Evolutionary conservation across 2,888 invertebrate genomes (phyloP).

Genomic region (Tanypteryx hageni): DNA sequence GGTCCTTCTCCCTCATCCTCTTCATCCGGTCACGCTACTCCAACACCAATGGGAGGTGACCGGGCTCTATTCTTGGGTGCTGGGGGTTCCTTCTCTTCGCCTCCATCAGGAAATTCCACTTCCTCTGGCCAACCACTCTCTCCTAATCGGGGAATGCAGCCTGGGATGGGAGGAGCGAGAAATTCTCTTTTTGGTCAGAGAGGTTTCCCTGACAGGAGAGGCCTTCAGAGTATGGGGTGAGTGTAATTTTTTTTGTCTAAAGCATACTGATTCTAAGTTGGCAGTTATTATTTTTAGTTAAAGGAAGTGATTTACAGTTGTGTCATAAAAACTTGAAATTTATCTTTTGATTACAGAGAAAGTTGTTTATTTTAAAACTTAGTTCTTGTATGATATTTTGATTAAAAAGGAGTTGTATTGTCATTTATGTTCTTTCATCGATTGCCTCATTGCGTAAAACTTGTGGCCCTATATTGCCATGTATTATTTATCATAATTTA

Average conservation of each 20-base stretch:
- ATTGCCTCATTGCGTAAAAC: too few relatives aligned
- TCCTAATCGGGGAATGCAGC: slow-evolving; percentile 74
- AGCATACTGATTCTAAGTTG: too few relatives aligned
- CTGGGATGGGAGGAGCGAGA: slow-evolving; percentile 79
- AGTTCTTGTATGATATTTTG: too few relatives aligned
- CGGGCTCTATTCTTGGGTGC: slow-evolving; percentile 72
- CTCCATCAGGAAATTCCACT: slow-evolving; percentile 73
- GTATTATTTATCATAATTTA: too few relatives aligned
- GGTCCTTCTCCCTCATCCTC: slow-evolving; percentile 76
- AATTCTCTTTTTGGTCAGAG: slow-evolving; percentile 85
- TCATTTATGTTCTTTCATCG: too few relatives aligned
- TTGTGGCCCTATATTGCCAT: too few relatives aligned
- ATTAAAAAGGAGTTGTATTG: too few relatives aligned
- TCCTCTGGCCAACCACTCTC: slow-evolving; percentile 73
- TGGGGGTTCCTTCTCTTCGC: slow-evolving; percentile 74
- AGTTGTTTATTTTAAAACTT: too few relatives aligned
- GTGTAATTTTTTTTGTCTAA: not conserved
- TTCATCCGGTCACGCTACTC: slow-evolving; percentile 86
- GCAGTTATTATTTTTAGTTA: too few relatives aligned
- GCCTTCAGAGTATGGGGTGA: slow-evolving; percentile 63
- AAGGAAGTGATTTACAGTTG: too few relatives aligned
- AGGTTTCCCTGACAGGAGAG: slow-evolving; percentile 86
- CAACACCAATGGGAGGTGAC: slow-evolving; percentile 76
- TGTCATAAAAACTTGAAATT: too few relatives aligned
- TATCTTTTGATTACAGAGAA: too few relatives aligned